A percentile compares a stretch with the other conserved stretches of the same genome.
phyloP scores from a whole-genome alignment of 1,140 invertebrate species.

The Saccostrea glomerata region DNA sequence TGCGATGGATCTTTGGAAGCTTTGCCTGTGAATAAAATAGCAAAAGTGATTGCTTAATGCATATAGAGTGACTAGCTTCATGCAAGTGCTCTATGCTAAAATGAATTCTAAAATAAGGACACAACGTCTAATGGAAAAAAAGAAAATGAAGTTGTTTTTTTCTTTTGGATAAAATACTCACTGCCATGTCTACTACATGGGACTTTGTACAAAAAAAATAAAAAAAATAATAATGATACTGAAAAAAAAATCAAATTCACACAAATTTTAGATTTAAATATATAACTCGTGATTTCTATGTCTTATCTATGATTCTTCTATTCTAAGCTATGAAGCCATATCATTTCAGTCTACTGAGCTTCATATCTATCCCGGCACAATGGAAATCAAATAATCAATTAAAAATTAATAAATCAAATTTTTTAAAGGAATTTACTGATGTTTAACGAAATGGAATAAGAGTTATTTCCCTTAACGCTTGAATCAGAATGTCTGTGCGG shows the following conservation, averaged over 20 bases:
- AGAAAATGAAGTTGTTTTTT: background rate
- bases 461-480: constrained; percentile 2
- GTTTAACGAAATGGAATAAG: background rate
- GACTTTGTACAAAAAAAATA: background rate
- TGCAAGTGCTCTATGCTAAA: constrained; percentile 1
- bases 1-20: constrained; percentile 8
- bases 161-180: background rate
- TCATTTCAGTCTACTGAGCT: background rate
- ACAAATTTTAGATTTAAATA: too few relatives aligned
- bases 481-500: background rate
- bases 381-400: background rate
- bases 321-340: too few relatives aligned
- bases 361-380: background rate
- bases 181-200: constrained; percentile 28
- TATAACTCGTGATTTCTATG: too few relatives aligned
- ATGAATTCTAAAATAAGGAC: background rate
- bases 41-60: background rate
- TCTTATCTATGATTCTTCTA: too few relatives aligned
- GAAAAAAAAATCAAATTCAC: too few relatives aligned
- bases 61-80: background rate
- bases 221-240: background rate
- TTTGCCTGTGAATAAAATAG: constrained; percentile 6
- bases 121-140: background rate
- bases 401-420: background rate
- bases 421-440: too few relatives aligned